Base-by-base conservation (phyloP, 2,113 vertebrate species). In the Hemibagrus wyckioides region DNA sequence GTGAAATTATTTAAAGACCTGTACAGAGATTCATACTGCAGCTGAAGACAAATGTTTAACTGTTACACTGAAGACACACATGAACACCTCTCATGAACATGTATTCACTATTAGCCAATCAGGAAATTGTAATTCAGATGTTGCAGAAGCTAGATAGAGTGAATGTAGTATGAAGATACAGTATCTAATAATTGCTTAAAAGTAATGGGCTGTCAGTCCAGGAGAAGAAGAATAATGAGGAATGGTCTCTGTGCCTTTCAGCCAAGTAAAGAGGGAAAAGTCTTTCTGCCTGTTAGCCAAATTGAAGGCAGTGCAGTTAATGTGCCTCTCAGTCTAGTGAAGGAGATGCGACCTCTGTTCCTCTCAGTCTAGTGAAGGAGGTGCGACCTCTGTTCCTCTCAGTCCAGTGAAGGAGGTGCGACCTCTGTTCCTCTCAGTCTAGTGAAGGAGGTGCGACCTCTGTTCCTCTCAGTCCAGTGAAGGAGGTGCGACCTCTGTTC, bases 61-160 rank as follows among this genome's bases (percentile, higher is more conserved):
- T 33, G 52, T 56, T 21, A 17, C 5, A n/a, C 50, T 80, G 76
- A 56, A n/a, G 33, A 77, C 44, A 54, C 48, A 44, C 41, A 44
- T 6, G n/a, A n/a, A 50, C 23, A 77, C 48, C 52, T 79, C 65
- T 84, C 63, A 73, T 82, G 52, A 86, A 86, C 71, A 82, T 82
- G 41, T 19, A 54, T 61, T 50, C 19, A 10, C 11, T 73, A 14
- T 59, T 0, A 41, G 23, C 39, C 80, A n/a, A 56, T 87, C 67
- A 75, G 69, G 21, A 83, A 57, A 63, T 30, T 28, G 44, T 75
- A 30, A 87, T 76, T 28, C 54, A 87, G 50, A 87, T 87, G 80
- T 19, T 39, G 63, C 59, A 11, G 48, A 57, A 59, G 67, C 52
- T 36, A 56, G 25, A 50, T 48, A 48, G 48, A 41, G 63, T 59